Evolutionary conservation across 2,797 vertebrate genomes (phyloP).

Genomic region (Nannoperca australis): DNA sequence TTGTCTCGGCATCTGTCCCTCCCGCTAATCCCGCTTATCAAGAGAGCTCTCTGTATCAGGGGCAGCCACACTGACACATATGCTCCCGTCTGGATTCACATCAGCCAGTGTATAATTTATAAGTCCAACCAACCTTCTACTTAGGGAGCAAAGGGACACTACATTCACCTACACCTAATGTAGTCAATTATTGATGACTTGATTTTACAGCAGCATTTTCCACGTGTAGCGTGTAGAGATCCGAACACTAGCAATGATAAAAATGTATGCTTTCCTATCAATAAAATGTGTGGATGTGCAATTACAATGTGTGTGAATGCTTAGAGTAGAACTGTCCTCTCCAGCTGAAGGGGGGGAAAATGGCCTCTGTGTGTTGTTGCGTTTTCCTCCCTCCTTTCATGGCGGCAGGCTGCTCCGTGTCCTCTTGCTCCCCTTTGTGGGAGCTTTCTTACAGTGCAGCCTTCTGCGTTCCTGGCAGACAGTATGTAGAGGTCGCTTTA

Average conservation of each 20-base stretch:
- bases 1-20: slow-evolving; percentile 84
- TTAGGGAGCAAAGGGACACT: background rate
- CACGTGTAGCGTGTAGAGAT: background rate
- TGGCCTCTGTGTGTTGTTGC: slow-evolving; percentile 77
- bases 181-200: slow-evolving; percentile 60
- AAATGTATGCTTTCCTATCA: slow-evolving; percentile 3
- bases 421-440: slow-evolving; percentile 85
- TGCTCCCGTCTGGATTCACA: slow-evolving; percentile 66
- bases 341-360: slow-evolving; percentile 62
- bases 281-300: slow-evolving; percentile 10
- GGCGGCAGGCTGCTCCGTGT: slow-evolving; percentile 61
- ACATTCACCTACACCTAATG: slow-evolving; percentile 32
- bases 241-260: background rate
- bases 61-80: slow-evolving; percentile 75
- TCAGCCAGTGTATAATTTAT: slow-evolving; percentile 41
- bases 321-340: slow-evolving; percentile 48
- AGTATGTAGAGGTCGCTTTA: slow-evolving; percentile 67
- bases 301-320: slow-evolving; percentile 4
- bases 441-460: slow-evolving; percentile 64
- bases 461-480: slow-evolving; percentile 46
- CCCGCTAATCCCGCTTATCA: slow-evolving; percentile 85
- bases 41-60: slow-evolving; percentile 75
- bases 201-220: slow-evolving; percentile 23
- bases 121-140: background rate
- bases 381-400: slow-evolving; percentile 74